Percentiles rank a stretch among this genome's conserved stretches.
These are phyloP conservation scores for Salmo trutta DNA, from an alignment of 2,797 vertebrate species.

Conservation along the genomic window DNA sequence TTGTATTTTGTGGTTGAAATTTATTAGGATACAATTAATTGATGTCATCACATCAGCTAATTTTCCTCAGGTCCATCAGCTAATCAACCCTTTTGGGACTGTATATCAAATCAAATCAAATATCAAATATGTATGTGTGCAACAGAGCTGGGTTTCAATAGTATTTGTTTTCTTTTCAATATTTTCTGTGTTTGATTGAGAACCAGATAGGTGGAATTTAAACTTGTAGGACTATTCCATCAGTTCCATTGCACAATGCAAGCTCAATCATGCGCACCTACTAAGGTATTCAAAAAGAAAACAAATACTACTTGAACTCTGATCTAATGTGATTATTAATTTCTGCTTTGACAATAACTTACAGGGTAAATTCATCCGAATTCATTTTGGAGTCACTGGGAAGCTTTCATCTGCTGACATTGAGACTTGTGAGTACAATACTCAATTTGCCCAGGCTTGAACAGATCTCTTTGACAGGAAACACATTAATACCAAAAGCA, in stretches of 20 bases:
- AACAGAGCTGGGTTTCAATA: not conserved
- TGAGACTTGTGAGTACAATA: constrained; percentile 80
- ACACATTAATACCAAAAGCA: not conserved
- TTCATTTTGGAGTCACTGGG: constrained; percentile 83
- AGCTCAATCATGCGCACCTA: not conserved
- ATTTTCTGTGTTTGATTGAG: not conserved
- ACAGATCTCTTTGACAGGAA: not conserved
- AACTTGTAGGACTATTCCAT: not conserved
- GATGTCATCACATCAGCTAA: not conserved
- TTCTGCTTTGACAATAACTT: not conserved
- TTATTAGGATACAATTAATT: not conserved
- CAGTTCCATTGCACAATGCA: not conserved
- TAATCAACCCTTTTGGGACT: not conserved
- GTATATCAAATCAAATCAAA: too few relatives aligned
- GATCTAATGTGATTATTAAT: too few relatives aligned
- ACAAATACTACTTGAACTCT: too few relatives aligned
- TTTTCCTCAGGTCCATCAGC: not conserved
- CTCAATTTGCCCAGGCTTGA: not conserved
- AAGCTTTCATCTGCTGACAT: constrained; percentile 84
- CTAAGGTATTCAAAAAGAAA: not conserved
- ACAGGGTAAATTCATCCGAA: constrained; percentile 86
- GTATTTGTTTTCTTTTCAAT: not conserved
- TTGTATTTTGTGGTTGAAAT: not conserved
- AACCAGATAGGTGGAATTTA: not conserved
- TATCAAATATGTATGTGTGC: not conserved